Evolutionary conservation across 2,888 invertebrate genomes (phyloP).

Genomic region (Lymantria dispar): DNA sequence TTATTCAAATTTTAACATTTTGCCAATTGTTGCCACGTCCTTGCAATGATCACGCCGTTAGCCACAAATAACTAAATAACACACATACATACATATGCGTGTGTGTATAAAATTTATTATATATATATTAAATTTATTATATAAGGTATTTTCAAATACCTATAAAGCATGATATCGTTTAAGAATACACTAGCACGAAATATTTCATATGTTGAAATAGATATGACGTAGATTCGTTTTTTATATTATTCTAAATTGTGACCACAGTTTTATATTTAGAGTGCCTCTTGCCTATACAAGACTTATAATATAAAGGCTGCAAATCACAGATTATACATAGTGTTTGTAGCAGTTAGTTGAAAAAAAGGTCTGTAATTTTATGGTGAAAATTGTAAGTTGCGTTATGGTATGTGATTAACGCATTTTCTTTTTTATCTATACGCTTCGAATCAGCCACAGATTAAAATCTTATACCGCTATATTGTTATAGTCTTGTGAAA

Average conservation of each 20-base stretch:
- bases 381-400: slow-evolving; percentile 83
- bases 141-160: slow-evolving; percentile 58
- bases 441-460: not conserved
- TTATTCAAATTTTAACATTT: slow-evolving; percentile 83
- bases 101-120: slow-evolving; percentile 35
- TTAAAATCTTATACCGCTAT: too few relatives aligned
- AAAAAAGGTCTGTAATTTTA: slow-evolving; percentile 69
- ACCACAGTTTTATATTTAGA: slow-evolving; percentile 85
- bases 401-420: slow-evolving; percentile 76
- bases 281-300: slow-evolving; percentile 85
- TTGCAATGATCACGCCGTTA: slow-evolving; percentile 72
- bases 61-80: slow-evolving; percentile 67
- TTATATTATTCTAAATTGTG: slow-evolving; percentile 78
- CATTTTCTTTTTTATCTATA: not conserved
- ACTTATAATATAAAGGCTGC: slow-evolving; percentile 82
- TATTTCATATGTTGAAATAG: slow-evolving; percentile 70
- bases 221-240: slow-evolving; percentile 73
- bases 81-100: slow-evolving; percentile 21
- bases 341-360: slow-evolving; percentile 77
- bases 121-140: slow-evolving; percentile 44
- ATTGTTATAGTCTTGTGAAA: too few relatives aligned
- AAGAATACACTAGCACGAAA: slow-evolving; percentile 73
- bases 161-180: slow-evolving; percentile 62
- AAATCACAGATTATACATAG: slow-evolving; percentile 81
- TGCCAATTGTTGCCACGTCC: slow-evolving; percentile 68